Evolutionary conservation across 92 coral and sea anemone species (phyloP), one percentile per base, ranked within the genome.

Genomic region (Galaxea fascicularis): DNA sequence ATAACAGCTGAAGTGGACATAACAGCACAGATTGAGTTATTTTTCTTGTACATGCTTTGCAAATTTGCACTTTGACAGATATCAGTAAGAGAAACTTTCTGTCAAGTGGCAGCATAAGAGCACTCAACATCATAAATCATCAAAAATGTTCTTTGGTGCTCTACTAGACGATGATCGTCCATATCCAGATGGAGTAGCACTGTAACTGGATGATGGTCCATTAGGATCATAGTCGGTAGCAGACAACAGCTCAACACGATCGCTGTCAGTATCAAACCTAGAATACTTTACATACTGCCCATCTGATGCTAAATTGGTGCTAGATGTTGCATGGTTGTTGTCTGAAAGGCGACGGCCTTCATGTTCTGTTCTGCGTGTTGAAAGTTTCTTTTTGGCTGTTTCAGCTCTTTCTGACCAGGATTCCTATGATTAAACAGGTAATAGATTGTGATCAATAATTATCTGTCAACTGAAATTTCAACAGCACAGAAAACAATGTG

Each of bases 91-190:
- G 17, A 49, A 49, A 49, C 56, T 49, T 49, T 49, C n/a, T n/a
- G 13, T 10, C 13, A 49, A 49, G 17, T 10, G 56, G 56, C 13
- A 49, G 11, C 10, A 15, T 12, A 10, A 49, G 15, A 49, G 56
- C 62, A 57, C 18, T 8, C n/a, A 25, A 17, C 57, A 54, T 90
- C 56, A 96, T 77, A 97, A 93, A 81, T 97, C 99, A 87, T 97
- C 99, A 82, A 97, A 97, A 45, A 97, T 87, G 81, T 97, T 97
- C 83, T 94, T 95, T 4, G 99, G 99, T 69, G 93, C 95, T 87
- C 91, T 84, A 39, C 84, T 80, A 10, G 89, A 77, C 16, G 93
- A 80, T 18, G 93, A 86, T 29, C 92, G 75, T 9, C 94, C 89
- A 73, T 73, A 92, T 49, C 96, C 91, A 16, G 93, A 59, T 27